Conservation (phyloP, 2,113 vertebrate genomes). For the Uria lomvia region DNA sequence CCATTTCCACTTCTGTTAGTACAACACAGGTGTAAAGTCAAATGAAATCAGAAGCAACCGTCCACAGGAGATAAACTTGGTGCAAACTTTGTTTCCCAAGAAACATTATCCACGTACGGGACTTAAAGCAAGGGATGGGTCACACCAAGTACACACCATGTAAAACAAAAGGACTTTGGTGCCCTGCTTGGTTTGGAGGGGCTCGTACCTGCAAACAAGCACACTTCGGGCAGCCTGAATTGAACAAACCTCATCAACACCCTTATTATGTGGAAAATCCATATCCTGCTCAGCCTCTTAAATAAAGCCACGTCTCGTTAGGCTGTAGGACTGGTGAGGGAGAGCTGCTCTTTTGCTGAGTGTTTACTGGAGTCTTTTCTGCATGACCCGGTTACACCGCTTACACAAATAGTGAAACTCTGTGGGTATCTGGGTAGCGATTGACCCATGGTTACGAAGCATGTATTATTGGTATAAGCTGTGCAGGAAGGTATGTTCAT, state of each 20-base stretch:
- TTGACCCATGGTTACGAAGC: neutral
- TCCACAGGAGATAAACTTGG: neutral
- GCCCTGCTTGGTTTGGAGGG: neutral
- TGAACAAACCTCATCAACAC: neutral
- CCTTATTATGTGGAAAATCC: neutral
- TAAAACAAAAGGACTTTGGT: neutral
- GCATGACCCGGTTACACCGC: accelerated
- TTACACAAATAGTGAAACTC: neutral
- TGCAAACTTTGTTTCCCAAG: neutral
- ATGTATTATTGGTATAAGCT: neutral
- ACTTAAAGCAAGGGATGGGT: accelerated
- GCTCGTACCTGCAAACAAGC: neutral
- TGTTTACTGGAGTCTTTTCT: neutral
- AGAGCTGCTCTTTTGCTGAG: neutral
- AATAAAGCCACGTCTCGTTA: neutral
- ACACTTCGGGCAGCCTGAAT: neutral
- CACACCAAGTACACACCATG: neutral
- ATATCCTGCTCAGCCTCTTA: neutral
- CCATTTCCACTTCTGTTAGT: neutral
- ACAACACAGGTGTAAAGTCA: accelerated
- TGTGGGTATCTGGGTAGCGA: neutral
- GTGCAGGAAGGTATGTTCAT: neutral
- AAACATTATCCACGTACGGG: neutral
- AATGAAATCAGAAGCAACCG: neutral
- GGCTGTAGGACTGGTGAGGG: neutral